Evolutionary conservation across 2,797 vertebrate species (phyloP).

Genomic region (Hippoglossus hippoglossus): DNA sequence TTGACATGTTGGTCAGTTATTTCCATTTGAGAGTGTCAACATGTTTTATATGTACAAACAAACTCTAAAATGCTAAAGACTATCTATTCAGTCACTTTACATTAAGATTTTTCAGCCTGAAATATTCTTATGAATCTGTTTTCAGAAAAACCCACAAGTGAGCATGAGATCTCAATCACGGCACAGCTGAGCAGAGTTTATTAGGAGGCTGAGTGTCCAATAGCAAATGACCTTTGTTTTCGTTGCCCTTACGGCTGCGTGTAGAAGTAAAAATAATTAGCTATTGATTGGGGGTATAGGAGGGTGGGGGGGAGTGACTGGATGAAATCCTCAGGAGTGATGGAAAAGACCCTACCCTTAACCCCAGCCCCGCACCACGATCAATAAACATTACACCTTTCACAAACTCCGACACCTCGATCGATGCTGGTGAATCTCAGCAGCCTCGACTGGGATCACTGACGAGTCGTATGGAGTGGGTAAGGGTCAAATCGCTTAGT

Average conservation of each 20-base stretch:
- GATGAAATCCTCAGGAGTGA: slow-evolving; percentile 69
- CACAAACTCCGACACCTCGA: slow-evolving; percentile 59
- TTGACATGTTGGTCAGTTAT: no score
- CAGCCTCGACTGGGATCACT: slow-evolving; percentile 33
- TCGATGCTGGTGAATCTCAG: slow-evolving; percentile 65
- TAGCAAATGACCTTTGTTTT: slow-evolving; percentile 58
- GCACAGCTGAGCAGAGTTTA: slow-evolving; percentile 35
- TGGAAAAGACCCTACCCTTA: slow-evolving; percentile 71
- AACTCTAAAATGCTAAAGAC: no score
- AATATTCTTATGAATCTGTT: not conserved
- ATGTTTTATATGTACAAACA: not conserved
- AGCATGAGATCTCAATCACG: slow-evolving; percentile 26
- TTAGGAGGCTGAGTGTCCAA: slow-evolving; percentile 27
- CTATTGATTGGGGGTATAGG: slow-evolving; percentile 63
- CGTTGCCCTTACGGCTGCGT: slow-evolving; percentile 36
- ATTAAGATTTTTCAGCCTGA: not conserved
- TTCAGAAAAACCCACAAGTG: not conserved
- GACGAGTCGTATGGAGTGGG: slow-evolving; percentile 40
- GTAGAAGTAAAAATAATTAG: slow-evolving; percentile 65
- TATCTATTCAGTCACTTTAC: not conserved
- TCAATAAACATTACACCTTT: slow-evolving; percentile 78
- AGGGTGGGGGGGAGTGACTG: slow-evolving; percentile 25
- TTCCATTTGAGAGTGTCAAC: no score
- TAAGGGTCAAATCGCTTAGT: slow-evolving; percentile 56
- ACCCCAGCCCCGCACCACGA: slow-evolving; percentile 52